Percentiles rank a stretch among this genome's conserved stretches.
phyloP scores from a whole-genome alignment of 2,113 vertebrate species.

The Calonectris borealis region DNA sequence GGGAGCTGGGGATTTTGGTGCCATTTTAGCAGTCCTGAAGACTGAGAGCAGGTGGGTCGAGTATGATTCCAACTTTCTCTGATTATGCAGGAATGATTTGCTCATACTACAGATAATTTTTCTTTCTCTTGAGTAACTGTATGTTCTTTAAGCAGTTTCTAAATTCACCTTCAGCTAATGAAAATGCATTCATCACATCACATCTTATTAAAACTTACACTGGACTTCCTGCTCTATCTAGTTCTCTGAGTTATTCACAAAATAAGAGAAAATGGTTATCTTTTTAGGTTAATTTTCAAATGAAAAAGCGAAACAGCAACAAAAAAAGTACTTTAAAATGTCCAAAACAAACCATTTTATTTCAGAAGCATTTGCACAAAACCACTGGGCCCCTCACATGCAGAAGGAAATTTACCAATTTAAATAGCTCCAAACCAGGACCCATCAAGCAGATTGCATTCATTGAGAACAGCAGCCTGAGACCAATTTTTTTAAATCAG shows the following conservation, averaged over 20 bases:
- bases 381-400: neutral
- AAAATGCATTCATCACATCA: neutral
- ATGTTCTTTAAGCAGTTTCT: neutral
- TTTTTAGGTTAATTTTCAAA: neutral
- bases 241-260: neutral
- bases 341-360: neutral
- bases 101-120: neutral
- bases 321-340: neutral
- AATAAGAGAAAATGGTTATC: neutral
- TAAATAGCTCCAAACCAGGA: neutral
- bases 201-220: neutral
- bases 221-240: neutral
- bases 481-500: accelerated
- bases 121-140: neutral
- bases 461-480: neutral
- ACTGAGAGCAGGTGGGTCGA: neutral
- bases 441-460: neutral
- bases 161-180: neutral
- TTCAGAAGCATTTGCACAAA: neutral
- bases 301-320: neutral
- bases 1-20: conserved; percentile 30
- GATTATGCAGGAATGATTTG: neutral
- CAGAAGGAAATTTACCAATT: neutral
- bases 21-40: neutral
- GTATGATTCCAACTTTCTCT: neutral